Base-by-base conservation (phyloP, 2,113 vertebrate species). In the Electrona antarctica region DNA sequence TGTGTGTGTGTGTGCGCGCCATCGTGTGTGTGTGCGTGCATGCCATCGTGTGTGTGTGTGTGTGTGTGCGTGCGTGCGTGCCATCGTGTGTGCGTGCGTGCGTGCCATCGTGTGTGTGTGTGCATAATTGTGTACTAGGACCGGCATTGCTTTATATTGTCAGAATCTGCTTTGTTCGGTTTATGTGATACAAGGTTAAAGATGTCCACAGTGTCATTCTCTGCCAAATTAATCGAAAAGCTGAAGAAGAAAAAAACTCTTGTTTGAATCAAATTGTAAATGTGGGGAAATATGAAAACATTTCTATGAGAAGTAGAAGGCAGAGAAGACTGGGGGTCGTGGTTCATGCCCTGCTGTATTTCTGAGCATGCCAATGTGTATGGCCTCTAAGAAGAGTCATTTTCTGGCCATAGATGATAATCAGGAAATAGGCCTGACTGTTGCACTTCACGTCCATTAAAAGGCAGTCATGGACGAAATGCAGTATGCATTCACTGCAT, bases 1-100 rank as follows among this genome's bases (percentile, higher is more conserved):
- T 54, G 8, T 60, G 60, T 29, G 29, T 80, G 21, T 64, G 49
- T 62, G 57, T 58, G 10, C n/a, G n/a, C n/a, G n/a, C n/a, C n/a
- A n/a, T n/a, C n/a, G n/a, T 63, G 14, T 50, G 52, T 63, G 64
- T 33, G 52, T 1, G n/a, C n/a, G n/a, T n/a, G n/a, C n/a, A n/a
- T n/a, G n/a, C n/a, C n/a, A n/a, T n/a, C n/a, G n/a, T n/a, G n/a
- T n/a, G n/a, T 49, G 6, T 61, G 52, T 8, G 49, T 58, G 41
- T 54, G 8, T 60, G 60, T 29, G 29, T 80, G 21, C 58, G 49
- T 62, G 57, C 51, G 10, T 63, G 14, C 46, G 52, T 63, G 64
- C n/a, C n/a, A n/a, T n/a, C n/a, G n/a, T n/a, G n/a, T n/a, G n/a
- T n/a, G n/a, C n/a, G n/a, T n/a, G n/a, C n/a, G n/a, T n/a, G n/a